These are phyloP conservation scores for Anarsia innoxiella DNA, from an alignment of 2,888 invertebrate species.

Conservation along the genomic window DNA sequence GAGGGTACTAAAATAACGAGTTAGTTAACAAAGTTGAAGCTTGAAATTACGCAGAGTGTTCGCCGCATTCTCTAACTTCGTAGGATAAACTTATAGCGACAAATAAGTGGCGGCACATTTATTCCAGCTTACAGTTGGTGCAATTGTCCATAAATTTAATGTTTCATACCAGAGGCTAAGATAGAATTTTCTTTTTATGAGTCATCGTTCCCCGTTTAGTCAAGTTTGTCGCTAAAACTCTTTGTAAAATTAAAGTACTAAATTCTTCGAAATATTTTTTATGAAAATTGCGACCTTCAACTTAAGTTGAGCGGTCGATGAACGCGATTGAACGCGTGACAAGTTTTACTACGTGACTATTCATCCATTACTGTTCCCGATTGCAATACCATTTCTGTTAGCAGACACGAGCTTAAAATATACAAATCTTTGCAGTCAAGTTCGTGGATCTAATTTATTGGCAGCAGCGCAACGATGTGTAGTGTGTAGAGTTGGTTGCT, in stretches of 20 bases:
- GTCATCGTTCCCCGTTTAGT: neutral
- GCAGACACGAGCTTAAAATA: conserved; percentile 38
- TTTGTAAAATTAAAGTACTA: too few species aligned
- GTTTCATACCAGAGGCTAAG: neutral
- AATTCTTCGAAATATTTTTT: too few species aligned
- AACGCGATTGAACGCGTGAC: conserved; percentile 10
- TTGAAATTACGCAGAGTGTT: conserved; percentile 3
- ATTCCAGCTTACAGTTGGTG: conserved; percentile 1
- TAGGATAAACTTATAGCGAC: conserved; percentile 7
- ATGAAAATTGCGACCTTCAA: conserved; percentile 7
- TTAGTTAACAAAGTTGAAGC: too few species aligned
- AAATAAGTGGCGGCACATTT: conserved; percentile 8
- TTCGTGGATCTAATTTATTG: conserved; percentile 52
- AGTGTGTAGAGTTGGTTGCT: too few species aligned
- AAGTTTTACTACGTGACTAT: conserved; percentile 19
- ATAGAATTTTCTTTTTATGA: too few species aligned
- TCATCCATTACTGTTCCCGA: conserved; percentile 16
- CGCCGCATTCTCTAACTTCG: conserved; percentile 6
- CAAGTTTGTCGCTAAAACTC: too few species aligned
- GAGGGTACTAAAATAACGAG: conserved; percentile 6
- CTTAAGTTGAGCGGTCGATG: conserved; percentile 10
- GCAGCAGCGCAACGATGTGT: too few species aligned
- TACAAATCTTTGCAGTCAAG: conserved; percentile 41
- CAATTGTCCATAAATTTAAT: conserved; percentile 4
- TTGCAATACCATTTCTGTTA: conserved; percentile 15